Conservation (phyloP, 2,888 invertebrate species). For the Ochropacha duplaris region DNA sequence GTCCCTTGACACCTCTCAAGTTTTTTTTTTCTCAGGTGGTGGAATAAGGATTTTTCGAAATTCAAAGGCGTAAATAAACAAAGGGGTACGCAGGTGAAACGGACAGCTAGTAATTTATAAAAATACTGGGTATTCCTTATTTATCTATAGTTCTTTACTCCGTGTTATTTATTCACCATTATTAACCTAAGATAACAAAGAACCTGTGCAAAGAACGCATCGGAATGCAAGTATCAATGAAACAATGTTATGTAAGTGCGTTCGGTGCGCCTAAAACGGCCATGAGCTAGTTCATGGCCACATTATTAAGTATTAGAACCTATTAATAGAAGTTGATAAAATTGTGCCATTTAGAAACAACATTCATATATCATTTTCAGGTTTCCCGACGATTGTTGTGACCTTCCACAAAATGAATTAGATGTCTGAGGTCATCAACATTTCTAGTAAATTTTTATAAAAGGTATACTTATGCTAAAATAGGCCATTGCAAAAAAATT, state of each 20-base stretch:
- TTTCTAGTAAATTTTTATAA: neutral
- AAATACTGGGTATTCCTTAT: too few species aligned
- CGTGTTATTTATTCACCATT: neutral
- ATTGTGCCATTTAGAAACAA: neutral
- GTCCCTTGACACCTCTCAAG: too few species aligned
- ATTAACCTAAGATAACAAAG: neutral
- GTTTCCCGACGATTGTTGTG: neutral
- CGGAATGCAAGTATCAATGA: neutral
- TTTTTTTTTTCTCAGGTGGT: too few species aligned
- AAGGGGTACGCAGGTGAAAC: too few species aligned
- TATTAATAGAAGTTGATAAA: neutral
- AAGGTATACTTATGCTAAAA: neutral
- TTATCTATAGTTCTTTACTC: too few species aligned
- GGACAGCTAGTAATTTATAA: too few species aligned
- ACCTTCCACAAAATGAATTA: neutral
- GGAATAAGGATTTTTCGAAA: too few species aligned
- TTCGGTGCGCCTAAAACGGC: neutral
- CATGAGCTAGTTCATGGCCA: neutral
- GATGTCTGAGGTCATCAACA: neutral
- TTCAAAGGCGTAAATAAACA: too few species aligned
- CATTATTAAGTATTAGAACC: neutral
- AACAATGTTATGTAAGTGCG: neutral
- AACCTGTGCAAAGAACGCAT: neutral
- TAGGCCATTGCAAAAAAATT: too few species aligned
- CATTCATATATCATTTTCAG: neutral